phyloP scores from a whole-genome alignment of 2,888 invertebrate genomes.

The Oxytorus armatus region DNA sequence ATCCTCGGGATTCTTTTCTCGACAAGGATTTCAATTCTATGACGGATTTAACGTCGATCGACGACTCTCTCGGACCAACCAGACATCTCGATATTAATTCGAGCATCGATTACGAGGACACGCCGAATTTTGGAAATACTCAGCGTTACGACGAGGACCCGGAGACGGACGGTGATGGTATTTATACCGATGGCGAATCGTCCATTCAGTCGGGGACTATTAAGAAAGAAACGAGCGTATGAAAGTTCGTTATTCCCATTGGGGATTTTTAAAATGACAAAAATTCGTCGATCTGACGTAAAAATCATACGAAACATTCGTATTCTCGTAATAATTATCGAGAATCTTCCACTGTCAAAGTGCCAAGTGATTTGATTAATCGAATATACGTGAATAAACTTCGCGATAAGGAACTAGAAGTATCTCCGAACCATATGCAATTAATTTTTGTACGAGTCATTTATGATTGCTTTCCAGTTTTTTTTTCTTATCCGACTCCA shows the following conservation, averaged over 20 bases:
- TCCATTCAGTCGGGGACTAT: slow-evolving; percentile 71
- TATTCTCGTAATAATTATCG: not conserved
- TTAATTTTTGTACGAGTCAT: slow-evolving; percentile 41
- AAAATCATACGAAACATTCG: not conserved
- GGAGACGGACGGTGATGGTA: slow-evolving; percentile 65
- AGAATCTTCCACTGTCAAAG: slow-evolving; percentile 64
- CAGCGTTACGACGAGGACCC: slow-evolving; percentile 54
- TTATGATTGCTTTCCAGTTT: slow-evolving; percentile 12
- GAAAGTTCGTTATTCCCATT: slow-evolving; percentile 62
- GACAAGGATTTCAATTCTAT: slow-evolving; percentile 74
- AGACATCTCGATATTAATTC: slow-evolving; percentile 70
- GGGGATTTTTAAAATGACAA: slow-evolving; percentile 43
- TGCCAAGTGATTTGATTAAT: slow-evolving; percentile 67
- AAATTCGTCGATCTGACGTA: too few relatives aligned
- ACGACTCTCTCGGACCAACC: slow-evolving; percentile 69
- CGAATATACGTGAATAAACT: slow-evolving; percentile 42
- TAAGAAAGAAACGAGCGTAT: slow-evolving; percentile 83
- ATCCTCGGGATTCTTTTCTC: slow-evolving; percentile 56
- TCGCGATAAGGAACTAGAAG: slow-evolving; percentile 43
- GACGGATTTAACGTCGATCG: slow-evolving; percentile 73
- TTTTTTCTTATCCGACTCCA: slow-evolving; percentile 3
- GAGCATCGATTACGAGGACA: slow-evolving; percentile 70
- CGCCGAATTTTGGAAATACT: slow-evolving; percentile 63
- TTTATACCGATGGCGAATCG: slow-evolving; percentile 66
- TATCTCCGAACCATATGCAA: slow-evolving; percentile 30